phyloP scores from a whole-genome alignment of 2,888 invertebrate genomes.

The Megaustenia siamemsis region DNA sequence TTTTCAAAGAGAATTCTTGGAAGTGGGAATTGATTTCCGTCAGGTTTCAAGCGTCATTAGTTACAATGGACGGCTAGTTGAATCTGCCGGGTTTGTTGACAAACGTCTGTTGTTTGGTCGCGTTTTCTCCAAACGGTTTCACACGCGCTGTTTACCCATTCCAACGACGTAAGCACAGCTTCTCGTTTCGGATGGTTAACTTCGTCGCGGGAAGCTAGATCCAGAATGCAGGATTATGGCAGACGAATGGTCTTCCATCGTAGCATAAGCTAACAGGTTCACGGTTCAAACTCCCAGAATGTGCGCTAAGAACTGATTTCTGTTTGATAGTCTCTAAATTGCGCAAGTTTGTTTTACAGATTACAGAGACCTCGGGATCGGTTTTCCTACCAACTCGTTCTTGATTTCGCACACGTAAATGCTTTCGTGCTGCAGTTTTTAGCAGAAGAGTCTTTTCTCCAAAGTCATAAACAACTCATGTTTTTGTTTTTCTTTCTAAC shows the following conservation, averaged over 20 bases:
- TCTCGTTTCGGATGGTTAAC: slow-evolving; percentile 33
- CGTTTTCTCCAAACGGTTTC: slow-evolving; percentile 6
- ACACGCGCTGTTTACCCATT: slow-evolving; percentile 27
- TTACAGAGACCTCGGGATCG: not conserved
- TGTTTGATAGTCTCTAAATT: slow-evolving; percentile 31
- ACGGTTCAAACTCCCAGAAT: slow-evolving; percentile 30
- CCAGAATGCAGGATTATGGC: not conserved
- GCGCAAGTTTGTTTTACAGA: slow-evolving; percentile 30
- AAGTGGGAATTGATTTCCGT: slow-evolving; percentile 39
- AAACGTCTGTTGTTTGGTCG: slow-evolving; percentile 9
- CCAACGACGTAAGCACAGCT: not conserved
- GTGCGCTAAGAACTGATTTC: not conserved
- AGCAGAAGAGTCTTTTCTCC: not conserved
- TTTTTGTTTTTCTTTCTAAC: too few species aligned
- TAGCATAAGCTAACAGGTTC: slow-evolving; percentile 25
- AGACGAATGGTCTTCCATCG: slow-evolving; percentile 9
- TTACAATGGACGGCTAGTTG: not conserved
- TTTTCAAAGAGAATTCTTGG: slow-evolving; percentile 35
- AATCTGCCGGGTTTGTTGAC: slow-evolving; percentile 5
- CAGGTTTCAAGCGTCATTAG: slow-evolving; percentile 14
- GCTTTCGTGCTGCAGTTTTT: not conserved
- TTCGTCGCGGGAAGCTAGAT: not conserved
- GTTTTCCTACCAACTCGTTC: slow-evolving; percentile 1
- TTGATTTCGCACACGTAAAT: not conserved
- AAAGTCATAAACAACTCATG: too few species aligned